phyloP scores from a whole-genome alignment of 2,888 invertebrate genomes.

The Drosophila mercatorum region DNA sequence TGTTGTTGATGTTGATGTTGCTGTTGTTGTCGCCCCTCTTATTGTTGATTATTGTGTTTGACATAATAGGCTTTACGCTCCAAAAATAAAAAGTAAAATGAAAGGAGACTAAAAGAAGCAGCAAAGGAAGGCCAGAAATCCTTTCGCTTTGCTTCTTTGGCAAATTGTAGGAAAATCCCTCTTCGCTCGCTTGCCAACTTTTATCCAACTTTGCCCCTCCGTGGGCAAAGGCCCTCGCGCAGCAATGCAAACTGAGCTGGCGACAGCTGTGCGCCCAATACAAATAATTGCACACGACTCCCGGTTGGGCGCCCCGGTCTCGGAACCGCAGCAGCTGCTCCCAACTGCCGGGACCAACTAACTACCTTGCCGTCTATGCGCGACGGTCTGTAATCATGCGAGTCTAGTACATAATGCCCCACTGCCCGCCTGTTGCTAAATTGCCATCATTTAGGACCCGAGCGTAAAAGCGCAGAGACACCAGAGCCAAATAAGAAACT shows the following conservation, averaged over 20 bases:
- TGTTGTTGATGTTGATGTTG: conserved; percentile 68
- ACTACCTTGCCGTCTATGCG: conserved; percentile 31
- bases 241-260: conserved; percentile 47
- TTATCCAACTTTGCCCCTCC: conserved; percentile 36
- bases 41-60: conserved; percentile 80
- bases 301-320: conserved; percentile 27
- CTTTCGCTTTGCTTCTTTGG: conserved; percentile 68
- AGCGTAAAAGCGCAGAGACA: conserved; percentile 18
- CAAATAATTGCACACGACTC: conserved; percentile 71
- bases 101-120: conserved; percentile 37
- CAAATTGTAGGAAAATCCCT: conserved; percentile 76
- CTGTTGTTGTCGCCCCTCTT: conserved; percentile 49
- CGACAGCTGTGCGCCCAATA: conserved; percentile 61
- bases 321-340: conserved; percentile 31
- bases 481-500: conserved; percentile 12
- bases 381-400: conserved; percentile 48
- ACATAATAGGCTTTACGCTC: conserved; percentile 79
- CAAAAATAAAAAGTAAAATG: conserved; percentile 52
- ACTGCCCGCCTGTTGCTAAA: conserved; percentile 35
- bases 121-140: conserved; percentile 48
- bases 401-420: conserved; percentile 30
- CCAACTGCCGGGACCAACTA: conserved; percentile 15
- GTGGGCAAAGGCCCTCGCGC: not conserved
- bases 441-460: conserved; percentile 54
- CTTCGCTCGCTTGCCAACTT: conserved; percentile 60